Evolutionary conservation across 35 echinoderm and acorn worm genomes (phyloP).

Genomic region (Apostichopus californicus): DNA sequence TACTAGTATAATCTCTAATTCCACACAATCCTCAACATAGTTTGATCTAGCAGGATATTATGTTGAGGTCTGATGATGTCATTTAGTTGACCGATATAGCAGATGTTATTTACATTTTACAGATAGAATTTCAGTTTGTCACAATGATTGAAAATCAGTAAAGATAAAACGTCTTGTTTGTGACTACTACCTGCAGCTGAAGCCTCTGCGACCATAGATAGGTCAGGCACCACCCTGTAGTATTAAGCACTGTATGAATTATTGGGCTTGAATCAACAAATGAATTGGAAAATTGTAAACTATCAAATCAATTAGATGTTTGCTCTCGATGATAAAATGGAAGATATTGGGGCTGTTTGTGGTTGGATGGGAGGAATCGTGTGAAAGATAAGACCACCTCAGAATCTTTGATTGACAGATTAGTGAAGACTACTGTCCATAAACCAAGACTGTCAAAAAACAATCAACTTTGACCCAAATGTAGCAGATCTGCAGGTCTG

Average conservation of each 20-base stretch:
- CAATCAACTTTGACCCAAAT: slow-evolving; percentile 1
- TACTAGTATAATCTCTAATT: no score
- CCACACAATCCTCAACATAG: no score
- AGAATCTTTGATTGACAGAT: not conserved
- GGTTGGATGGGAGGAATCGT: slow-evolving; percentile 32
- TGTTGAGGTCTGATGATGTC: no score
- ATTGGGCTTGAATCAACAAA: slow-evolving; percentile 18
- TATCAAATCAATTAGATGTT: slow-evolving; percentile 30
- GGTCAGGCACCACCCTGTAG: not conserved
- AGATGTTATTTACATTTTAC: not conserved
- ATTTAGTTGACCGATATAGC: not conserved
- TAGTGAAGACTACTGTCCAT: not conserved
- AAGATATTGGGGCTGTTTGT: slow-evolving; percentile 23
- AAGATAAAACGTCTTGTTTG: not conserved
- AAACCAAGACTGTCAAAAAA: slow-evolving; percentile 9
- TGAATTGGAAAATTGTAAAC: slow-evolving; percentile 47
- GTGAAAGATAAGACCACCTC: slow-evolving; percentile 22
- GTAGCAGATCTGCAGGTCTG: no score
- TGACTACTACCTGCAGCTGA: not conserved
- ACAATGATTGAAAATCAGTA: slow-evolving; percentile 25
- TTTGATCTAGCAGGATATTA: no score
- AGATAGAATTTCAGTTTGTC: slow-evolving; percentile 5
- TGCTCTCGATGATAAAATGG: slow-evolving; percentile 4
- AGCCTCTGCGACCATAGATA: not conserved
- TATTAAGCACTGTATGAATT: not conserved